Percentiles rank a stretch among this genome's conserved stretches.
phyloP scores from a whole-genome alignment of 2,113 vertebrate species.

The Dendropsophus ebraccatus region DNA sequence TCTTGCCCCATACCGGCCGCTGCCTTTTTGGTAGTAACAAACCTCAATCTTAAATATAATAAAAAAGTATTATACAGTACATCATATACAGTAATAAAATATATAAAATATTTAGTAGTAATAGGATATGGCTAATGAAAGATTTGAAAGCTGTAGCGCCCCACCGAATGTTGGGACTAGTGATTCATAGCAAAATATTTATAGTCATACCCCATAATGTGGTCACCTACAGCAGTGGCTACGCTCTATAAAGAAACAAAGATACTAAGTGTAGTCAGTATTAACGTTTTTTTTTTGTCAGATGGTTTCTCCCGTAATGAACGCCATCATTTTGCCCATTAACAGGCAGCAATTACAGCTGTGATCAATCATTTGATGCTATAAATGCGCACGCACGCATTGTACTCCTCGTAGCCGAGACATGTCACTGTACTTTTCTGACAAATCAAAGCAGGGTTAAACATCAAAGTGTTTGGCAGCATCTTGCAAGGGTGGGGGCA shows the following conservation, averaged over 20 bases:
- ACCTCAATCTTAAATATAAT: too few species aligned
- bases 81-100: too few species aligned
- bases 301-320: constrained; percentile 6
- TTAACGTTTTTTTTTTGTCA: neutral
- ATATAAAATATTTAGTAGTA: too few species aligned
- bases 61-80: too few species aligned
- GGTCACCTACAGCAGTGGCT: neutral
- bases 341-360: neutral
- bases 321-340: neutral
- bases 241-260: neutral
- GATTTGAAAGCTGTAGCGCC: too few species aligned
- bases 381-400: neutral
- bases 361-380: constrained; percentile 14
- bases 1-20: too few species aligned
- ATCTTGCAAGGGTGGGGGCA: neutral
- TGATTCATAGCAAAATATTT: neutral
- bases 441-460: constrained; percentile 14
- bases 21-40: too few species aligned
- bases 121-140: too few species aligned
- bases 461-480: constrained; percentile 6
- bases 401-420: neutral
- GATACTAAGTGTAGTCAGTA: neutral
- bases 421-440: neutral
- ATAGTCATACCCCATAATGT: neutral
- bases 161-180: too few species aligned